Evolutionary conservation across 2,888 invertebrate species (phyloP), one percentile per base, ranked within the genome.

Genomic region (Drosophila melanocephala): DNA sequence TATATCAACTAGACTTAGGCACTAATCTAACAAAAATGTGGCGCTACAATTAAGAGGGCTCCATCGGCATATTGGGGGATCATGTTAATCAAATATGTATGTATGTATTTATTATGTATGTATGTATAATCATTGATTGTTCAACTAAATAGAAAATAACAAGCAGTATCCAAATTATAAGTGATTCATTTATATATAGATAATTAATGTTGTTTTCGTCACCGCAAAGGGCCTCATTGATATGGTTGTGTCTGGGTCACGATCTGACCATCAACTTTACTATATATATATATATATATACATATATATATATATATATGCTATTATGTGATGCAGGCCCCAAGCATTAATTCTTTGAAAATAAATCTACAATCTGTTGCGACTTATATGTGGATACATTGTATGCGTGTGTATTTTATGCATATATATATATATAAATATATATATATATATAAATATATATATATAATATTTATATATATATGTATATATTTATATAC

Each of bases 121-220:
- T 58, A 61, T 55, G 33, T 60, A 44, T 75, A 55, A 64, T 60
- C 42, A 70, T 72, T 60, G 59, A 52, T 73, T 70, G 68, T 74
- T 75, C 73, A 89, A 87, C 87, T 89, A 84, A 87, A 82, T 82
- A 87, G 77, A 87, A 87, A 87, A 87, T 87, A 87, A 87, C 89
- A 89, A 87, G 85, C 89, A 87, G 72, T 89, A 89, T 64, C 58
- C 61, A 77, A 84, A 75, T 74, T 62, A 76, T 44, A 65, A 65
- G 50, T 64, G 66, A 55, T 75, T 72, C 63, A 76, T 76, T 75
- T 72, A 44, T 73, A 39, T 39, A 33, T 71, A 50, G 66, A 55
- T 65, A 66, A 57, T 60, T 69, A 53, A 32, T 39, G 42, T 52
- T 63, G 47, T 68, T 68, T 37, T 56, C 28, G 37, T 56, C 39